phyloP scores from a whole-genome alignment of 2,113 vertebrate genomes.

The Salvelinus fontinalis region DNA sequence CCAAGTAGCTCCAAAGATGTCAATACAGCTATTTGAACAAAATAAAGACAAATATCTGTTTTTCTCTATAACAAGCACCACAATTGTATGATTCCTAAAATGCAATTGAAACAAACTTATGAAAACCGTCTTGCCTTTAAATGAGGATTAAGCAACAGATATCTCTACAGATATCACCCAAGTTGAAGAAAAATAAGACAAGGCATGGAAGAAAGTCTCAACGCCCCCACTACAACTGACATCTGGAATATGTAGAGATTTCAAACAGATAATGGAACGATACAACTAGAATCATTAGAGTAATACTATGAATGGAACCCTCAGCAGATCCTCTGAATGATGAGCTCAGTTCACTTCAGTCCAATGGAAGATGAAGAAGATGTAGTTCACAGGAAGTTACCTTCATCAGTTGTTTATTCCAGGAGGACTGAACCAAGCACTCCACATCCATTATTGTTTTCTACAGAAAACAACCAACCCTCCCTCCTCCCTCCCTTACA shows the following conservation, averaged over 20 bases:
- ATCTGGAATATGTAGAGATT: no score
- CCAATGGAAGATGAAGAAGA: not conserved
- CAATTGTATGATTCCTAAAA: not conserved
- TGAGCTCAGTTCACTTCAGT: not conserved
- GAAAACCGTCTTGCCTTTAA: conserved; percentile 67
- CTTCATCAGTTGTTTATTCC: not conserved
- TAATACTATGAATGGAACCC: not conserved
- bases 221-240: no score
- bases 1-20: conserved; percentile 1
- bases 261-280: no score
- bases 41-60: conserved; percentile 8
- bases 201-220: not conserved
- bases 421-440: not conserved
- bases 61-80: not conserved
- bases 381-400: not conserved
- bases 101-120: not conserved
- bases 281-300: no score
- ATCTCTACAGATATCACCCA: conserved; percentile 30
- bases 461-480: not conserved
- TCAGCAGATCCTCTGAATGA: not conserved
- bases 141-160: conserved; percentile 50
- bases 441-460: not conserved
- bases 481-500: not conserved
- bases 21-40: conserved; percentile 16
- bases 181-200: conserved; percentile 7